Percentiles rank a stretch among this genome's conserved stretches.
These are phyloP conservation scores for Tylochromis polylepis DNA, from an alignment of 2,113 vertebrate species.

Conservation along the genomic window DNA sequence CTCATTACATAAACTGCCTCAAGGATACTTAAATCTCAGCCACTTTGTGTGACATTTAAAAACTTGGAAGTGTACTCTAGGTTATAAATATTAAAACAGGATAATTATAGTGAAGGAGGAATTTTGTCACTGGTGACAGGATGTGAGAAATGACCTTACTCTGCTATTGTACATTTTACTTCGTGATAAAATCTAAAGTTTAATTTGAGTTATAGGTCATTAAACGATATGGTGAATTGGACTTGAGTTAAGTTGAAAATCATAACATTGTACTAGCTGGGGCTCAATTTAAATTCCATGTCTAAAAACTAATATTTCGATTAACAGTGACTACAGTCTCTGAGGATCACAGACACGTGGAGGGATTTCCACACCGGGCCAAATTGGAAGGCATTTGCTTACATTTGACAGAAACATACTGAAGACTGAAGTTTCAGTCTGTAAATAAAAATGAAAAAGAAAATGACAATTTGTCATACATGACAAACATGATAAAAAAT, in stretches of 20 bases:
- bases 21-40: background rate
- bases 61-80: background rate
- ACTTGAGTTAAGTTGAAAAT: background rate
- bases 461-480: background rate
- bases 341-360: background rate
- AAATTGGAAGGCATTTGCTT: background rate
- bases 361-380: background rate
- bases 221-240: constrained; percentile 13
- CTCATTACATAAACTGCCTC: background rate
- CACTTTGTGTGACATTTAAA: background rate
- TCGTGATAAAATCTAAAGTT: background rate
- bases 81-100: background rate
- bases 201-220: constrained; percentile 16
- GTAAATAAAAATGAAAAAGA: background rate
- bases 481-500: background rate
- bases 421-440: background rate
- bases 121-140: background rate
- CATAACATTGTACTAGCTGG: background rate
- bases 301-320: background rate
- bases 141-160: background rate
- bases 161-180: background rate
- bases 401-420: background rate
- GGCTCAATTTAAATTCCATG: background rate
- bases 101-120: background rate
- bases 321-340: background rate